phyloP scores from a whole-genome alignment of 2,797 vertebrate species.

The Aulostomus chinensis region DNA sequence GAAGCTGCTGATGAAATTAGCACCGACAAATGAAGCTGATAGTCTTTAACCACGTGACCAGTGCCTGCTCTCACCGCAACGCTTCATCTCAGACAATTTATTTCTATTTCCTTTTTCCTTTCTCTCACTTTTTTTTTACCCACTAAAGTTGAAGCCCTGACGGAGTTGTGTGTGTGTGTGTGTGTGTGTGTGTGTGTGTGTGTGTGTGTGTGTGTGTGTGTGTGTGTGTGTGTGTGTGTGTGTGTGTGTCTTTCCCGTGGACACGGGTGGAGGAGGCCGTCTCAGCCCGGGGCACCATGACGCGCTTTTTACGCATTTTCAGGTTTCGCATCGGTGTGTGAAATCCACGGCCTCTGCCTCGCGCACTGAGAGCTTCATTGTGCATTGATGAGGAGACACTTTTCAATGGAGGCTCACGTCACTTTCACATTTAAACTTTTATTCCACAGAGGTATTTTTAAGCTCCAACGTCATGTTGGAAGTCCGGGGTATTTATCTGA shows the following conservation, averaged over 20 bases:
- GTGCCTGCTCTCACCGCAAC: neutral
- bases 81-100: neutral
- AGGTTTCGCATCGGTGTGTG: conserved; percentile 71
- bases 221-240: too few species aligned
- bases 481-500: too few species aligned
- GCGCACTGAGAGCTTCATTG: conserved; percentile 76
- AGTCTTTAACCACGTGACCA: neutral
- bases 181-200: too few species aligned
- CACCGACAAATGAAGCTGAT: neutral
- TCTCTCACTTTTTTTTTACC: too few species aligned
- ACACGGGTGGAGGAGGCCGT: conserved; percentile 37
- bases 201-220: too few species aligned
- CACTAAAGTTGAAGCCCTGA: too few species aligned
- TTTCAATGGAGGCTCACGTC: conserved; percentile 21
- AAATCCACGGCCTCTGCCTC: conserved; percentile 62
- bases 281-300: conserved; percentile 64
- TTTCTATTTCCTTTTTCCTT: neutral
- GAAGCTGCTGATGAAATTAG: conserved; percentile 5
- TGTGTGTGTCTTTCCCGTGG: too few species aligned
- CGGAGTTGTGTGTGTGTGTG: too few species aligned
- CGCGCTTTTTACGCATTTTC: conserved; percentile 78
- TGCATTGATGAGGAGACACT: conserved; percentile 68
- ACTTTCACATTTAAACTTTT: conserved; percentile 1
- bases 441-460: neutral
- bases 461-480: too few species aligned